Conservation (phyloP, 2,888 invertebrate species). For the Himalopsyche tibetana region DNA sequence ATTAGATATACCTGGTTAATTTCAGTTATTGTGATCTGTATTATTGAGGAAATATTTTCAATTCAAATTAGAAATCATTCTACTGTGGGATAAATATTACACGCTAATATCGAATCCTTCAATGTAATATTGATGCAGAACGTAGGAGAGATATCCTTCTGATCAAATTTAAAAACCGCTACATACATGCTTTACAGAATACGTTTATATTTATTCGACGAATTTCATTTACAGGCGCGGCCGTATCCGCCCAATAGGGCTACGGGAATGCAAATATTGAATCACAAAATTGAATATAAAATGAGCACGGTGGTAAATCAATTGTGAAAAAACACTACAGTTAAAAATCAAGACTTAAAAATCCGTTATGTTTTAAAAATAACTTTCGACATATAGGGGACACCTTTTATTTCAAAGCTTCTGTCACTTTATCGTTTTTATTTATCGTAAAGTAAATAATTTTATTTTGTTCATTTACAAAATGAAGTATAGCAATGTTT, state of each 20-base stretch:
- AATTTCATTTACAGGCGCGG: not conserved
- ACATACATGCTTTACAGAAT: not conserved
- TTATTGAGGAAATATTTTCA: not conserved
- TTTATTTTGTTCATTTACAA: too few species aligned
- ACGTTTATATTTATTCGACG: not conserved
- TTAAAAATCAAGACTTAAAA: too few species aligned
- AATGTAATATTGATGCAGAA: slow-evolving; percentile 19
- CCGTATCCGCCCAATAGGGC: not conserved
- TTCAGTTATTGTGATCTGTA: too few species aligned
- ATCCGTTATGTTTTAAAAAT: too few species aligned
- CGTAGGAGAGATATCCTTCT: slow-evolving; percentile 5
- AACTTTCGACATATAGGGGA: too few species aligned
- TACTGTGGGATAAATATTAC: not conserved
- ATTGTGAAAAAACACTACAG: too few species aligned
- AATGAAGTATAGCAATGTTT: too few species aligned
- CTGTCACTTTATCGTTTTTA: too few species aligned
- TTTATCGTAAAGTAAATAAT: too few species aligned
- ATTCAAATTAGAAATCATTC: not conserved
- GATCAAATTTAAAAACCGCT: slow-evolving; percentile 30
- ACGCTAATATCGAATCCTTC: not conserved
- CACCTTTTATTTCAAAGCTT: too few species aligned
- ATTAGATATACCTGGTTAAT: too few species aligned
- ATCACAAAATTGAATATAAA: not conserved
- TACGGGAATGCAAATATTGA: slow-evolving; percentile 1
- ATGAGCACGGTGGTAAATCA: too few species aligned